Base-by-base conservation (phyloP, 2,888 invertebrate species). In the Oxystoma pomonae region DNA sequence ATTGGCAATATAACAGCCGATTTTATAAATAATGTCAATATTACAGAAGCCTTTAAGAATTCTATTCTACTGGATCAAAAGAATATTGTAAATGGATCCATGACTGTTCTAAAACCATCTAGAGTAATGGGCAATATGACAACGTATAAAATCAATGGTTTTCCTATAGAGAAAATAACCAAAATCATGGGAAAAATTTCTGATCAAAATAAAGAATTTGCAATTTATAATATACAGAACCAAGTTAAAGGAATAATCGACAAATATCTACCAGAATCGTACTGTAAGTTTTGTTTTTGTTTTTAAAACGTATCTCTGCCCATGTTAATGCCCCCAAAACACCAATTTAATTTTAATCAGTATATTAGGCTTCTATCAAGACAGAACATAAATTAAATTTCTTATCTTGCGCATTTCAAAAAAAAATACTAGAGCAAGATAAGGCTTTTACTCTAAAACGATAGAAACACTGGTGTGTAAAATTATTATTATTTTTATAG, bases 91-190 rank as follows among this genome's bases (percentile, higher is more conserved):
- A 20, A 59, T 58, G 19, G 52, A 19, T 53, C 35, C 3, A 35
- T 35, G 35, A 71, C 65, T 64, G 55, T 74, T 22, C 21, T 68
- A 22, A 65, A 68, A 63, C 70, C 74, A 20, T 66, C 70, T 16
- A 55, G 60, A 55, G 59, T 72, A 9, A 59, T 69, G 35, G 74
- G 74, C 51, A 72, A 72, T 57, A 73, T 79, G 19, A 63, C 65
- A 35, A 69, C 77, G 2, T 65, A 75, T 56, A 72, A 64, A 55
- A 75, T 80, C 63, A 79, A 79, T 67, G 75, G 75, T 19, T 67
- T 74, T 60, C 69, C 75, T 12, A 59, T 77, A 16, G 65, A 72
- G 52, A 56, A 68, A 53, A 69, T 78, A 51, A 68, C 72, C 57
- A 68, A 73, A 58, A 70, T 74, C 58, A 60, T 75, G 20, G 61